These are phyloP conservation scores for Cataglyphis hispanica DNA, from an alignment of 1,140 invertebrate species.

Conservation along the genomic window DNA sequence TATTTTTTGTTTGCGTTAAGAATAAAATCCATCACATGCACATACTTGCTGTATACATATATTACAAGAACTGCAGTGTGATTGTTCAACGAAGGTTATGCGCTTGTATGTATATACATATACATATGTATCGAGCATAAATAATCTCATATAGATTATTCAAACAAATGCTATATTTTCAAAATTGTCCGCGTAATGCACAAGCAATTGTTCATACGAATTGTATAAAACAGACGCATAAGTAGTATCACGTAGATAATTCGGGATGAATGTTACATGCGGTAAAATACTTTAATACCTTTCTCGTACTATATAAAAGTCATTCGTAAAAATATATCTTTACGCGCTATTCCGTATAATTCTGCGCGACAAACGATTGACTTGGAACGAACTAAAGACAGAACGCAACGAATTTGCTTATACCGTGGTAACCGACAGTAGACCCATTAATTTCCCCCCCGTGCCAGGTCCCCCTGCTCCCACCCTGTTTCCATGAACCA, in stretches of 20 bases:
- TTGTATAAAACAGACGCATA: not conserved
- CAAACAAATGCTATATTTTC: not conserved
- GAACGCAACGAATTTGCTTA: conserved; percentile 72
- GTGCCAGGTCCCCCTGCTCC: conserved; percentile 81
- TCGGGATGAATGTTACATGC: not conserved
- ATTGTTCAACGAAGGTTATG: not conserved
- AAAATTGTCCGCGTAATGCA: not conserved
- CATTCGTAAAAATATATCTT: not conserved
- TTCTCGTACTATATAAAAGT: not conserved
- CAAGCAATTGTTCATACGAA: not conserved
- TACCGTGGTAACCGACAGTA: conserved; percentile 87
- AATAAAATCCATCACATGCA: not conserved
- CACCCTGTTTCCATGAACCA: conserved; percentile 85
- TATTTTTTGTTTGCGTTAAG: not conserved
- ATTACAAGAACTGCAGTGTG: not conserved
- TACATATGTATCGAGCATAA: not conserved
- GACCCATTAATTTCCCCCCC: conserved; percentile 86
- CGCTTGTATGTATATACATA: not conserved
- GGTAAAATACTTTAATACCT: not conserved
- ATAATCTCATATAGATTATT: not conserved
- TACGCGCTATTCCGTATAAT: not conserved
- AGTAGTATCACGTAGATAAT: conserved; percentile 18
- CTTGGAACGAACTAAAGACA: no score
- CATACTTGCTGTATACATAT: not conserved
- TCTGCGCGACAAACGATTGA: not conserved